phyloP scores from a whole-genome alignment of 2,888 invertebrate genomes.

The Zele albiditarsus region DNA sequence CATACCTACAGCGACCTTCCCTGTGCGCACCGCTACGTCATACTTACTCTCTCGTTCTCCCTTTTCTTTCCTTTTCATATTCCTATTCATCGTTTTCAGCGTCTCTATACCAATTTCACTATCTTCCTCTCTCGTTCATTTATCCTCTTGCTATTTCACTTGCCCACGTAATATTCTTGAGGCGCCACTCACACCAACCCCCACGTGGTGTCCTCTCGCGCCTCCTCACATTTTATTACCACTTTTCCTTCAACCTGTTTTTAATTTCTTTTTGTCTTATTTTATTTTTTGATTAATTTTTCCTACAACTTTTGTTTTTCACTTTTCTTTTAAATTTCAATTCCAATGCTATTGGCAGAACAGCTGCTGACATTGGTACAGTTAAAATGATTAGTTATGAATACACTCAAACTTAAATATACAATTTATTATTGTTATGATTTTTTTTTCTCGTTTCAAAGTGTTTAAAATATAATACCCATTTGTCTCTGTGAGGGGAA shows the following conservation, averaged over 20 bases:
- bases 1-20: slow-evolving; percentile 32
- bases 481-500: not conserved
- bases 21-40: slow-evolving; percentile 41
- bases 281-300: slow-evolving; percentile 32
- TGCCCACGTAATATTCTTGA: slow-evolving; percentile 40
- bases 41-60: slow-evolving; percentile 41
- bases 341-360: not conserved
- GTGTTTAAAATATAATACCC: not conserved
- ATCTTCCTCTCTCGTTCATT: slow-evolving; percentile 38
- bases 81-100: slow-evolving; percentile 25
- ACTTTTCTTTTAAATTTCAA: not conserved
- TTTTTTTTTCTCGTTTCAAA: not conserved
- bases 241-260: slow-evolving; percentile 24
- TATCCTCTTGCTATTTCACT: slow-evolving; percentile 46
- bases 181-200: slow-evolving; percentile 32
- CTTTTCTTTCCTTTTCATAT: slow-evolving; percentile 27
- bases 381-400: not conserved
- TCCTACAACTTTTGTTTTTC: slow-evolving; percentile 42
- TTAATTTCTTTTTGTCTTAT: slow-evolving; percentile 26
- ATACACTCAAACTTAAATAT: not conserved
- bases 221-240: slow-evolving; percentile 34
- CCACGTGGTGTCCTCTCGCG: slow-evolving; percentile 28
- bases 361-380: not conserved
- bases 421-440: not conserved
- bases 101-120: slow-evolving; percentile 27